Evolutionary conservation across 2,888 invertebrate genomes (phyloP).

Genomic region (Lasioglossum leucozonium): DNA sequence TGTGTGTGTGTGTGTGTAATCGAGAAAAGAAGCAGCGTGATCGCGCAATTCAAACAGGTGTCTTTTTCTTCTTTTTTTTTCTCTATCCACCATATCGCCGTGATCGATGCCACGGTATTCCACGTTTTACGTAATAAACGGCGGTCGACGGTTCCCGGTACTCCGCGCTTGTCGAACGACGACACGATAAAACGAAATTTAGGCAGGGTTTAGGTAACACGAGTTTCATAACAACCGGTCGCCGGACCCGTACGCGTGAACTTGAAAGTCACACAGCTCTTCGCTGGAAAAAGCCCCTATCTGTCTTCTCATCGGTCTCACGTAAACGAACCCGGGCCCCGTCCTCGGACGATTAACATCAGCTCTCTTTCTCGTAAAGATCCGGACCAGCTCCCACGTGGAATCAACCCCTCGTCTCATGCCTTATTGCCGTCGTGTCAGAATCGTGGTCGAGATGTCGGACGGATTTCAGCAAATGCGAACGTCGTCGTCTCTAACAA

Average conservation of each 20-base stretch:
- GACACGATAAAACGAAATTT: slow-evolving; percentile 20
- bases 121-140: slow-evolving; percentile 30
- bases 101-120: slow-evolving; percentile 19
- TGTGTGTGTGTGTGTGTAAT: too few species aligned
- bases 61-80: background rate
- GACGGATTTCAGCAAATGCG: background rate
- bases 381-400: background rate
- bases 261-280: background rate
- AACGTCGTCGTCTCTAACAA: background rate
- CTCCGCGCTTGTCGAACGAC: slow-evolving; percentile 23
- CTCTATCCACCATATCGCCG: background rate
- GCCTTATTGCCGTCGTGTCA: background rate
- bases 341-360: background rate
- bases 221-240: slow-evolving; percentile 23
- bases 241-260: background rate
- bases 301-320: background rate
- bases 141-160: slow-evolving; percentile 4
- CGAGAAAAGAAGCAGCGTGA: background rate
- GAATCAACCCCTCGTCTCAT: background rate
- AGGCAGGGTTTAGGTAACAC: slow-evolving; percentile 14
- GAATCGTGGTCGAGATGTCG: background rate
- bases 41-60: background rate
- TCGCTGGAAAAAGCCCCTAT: slow-evolving; percentile 3
- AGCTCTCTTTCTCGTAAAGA: background rate
- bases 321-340: background rate